Percentiles rank a stretch among this genome's conserved stretches.
phyloP scores from a whole-genome alignment of 2,113 vertebrate genomes.

The Cygnus buccinator region DNA sequence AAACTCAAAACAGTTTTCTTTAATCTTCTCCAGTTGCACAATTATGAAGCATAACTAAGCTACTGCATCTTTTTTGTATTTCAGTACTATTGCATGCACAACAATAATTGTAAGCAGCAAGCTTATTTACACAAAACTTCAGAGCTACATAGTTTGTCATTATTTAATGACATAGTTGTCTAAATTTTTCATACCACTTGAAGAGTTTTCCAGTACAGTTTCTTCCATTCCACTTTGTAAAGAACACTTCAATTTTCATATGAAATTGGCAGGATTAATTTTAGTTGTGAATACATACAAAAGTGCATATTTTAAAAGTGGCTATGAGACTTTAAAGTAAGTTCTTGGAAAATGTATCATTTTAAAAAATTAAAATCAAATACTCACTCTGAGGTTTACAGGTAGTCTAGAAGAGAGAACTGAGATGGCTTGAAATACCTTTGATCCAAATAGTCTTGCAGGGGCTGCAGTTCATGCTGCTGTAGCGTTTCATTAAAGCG shows the following conservation, averaged over 20 bases:
- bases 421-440: not conserved
- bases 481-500: constrained; percentile 15
- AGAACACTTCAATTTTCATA: not conserved
- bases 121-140: constrained; percentile 54
- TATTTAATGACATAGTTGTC: constrained; percentile 55
- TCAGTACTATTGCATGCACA: constrained; percentile 43
- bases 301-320: not conserved
- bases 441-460: constrained; percentile 10
- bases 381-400: constrained; percentile 35
- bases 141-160: constrained; percentile 36
- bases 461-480: constrained; percentile 28
- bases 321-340: not conserved
- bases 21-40: not conserved
- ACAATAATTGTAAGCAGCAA: constrained; percentile 10
- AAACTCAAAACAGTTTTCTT: not conserved
- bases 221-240: constrained; percentile 30
- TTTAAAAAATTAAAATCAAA: not conserved
- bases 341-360: constrained; percentile 30
- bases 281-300: not conserved
- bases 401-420: not conserved
- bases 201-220: constrained; percentile 51
- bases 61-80: not conserved
- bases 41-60: not conserved
- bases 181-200: constrained; percentile 50
- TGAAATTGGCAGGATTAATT: not conserved